Percentiles rank a stretch among this genome's conserved stretches.
Evolutionary conservation across 2,797 vertebrate species (phyloP).

Genomic region (Myripristis jacobus): DNA sequence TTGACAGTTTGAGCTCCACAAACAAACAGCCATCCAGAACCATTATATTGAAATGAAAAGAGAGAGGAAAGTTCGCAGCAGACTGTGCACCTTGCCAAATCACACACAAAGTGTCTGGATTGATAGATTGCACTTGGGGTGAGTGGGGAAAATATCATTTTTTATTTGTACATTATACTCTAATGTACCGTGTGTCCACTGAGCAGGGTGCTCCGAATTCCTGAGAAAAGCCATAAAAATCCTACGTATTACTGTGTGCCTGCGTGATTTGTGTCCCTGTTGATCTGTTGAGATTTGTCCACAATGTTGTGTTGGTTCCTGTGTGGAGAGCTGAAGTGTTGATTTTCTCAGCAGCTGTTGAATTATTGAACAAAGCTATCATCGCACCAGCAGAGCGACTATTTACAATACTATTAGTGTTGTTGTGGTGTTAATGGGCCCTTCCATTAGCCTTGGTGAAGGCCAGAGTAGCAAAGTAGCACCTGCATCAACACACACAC

Average conservation of each 20-base stretch:
- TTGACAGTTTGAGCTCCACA: too few species aligned
- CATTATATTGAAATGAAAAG: too few species aligned
- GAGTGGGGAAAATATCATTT: too few species aligned
- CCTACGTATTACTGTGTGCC: neutral
- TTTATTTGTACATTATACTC: too few species aligned
- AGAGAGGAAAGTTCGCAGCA: too few species aligned
- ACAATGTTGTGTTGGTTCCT: slow-evolving; percentile 44
- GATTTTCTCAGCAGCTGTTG: slow-evolving; percentile 72
- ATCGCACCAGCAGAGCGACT: slow-evolving; percentile 67
- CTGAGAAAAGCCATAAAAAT: neutral
- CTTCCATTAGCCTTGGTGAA: slow-evolving; percentile 68
- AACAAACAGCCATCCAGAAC: too few species aligned
- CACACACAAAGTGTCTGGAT: too few species aligned
- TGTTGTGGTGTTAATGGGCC: slow-evolving; percentile 74
- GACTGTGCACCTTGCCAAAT: too few species aligned
- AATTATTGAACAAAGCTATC: slow-evolving; percentile 79
- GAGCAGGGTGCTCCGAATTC: neutral
- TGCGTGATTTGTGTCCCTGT: slow-evolving; percentile 3
- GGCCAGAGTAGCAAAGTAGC: slow-evolving; percentile 72
- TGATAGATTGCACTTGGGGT: too few species aligned
- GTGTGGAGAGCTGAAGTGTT: slow-evolving; percentile 52
- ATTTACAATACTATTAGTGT: slow-evolving; percentile 76
- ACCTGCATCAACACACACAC: slow-evolving; percentile 74
- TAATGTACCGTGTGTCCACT: neutral
- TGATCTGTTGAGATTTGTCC: slow-evolving; percentile 48